A percentile compares a stretch with the other conserved stretches of the same genome.
Evolutionary conservation across 92 coral and sea anemone genomes (phyloP).

Genomic region (Phenganax subtilis): DNA sequence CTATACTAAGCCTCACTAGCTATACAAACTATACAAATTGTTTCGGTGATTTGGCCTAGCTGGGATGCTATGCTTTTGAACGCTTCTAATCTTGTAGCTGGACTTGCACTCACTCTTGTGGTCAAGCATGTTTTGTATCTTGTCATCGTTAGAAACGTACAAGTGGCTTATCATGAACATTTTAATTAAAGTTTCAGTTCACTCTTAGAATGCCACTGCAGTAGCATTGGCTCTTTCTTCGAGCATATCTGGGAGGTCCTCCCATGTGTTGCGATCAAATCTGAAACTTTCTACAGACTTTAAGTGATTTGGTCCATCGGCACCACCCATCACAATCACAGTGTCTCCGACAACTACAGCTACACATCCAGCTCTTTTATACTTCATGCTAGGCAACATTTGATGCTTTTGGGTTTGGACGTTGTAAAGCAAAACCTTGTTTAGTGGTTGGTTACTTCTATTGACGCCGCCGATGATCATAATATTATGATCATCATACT

Average conservation of each 20-base stretch:
- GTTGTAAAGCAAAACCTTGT: constrained; percentile 32
- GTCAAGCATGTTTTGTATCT: too few relatives aligned
- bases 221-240: not conserved
- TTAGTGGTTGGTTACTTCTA: not conserved
- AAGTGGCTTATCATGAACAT: not conserved
- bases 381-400: constrained; percentile 62
- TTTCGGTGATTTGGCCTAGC: too few relatives aligned
- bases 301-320: constrained; percentile 59
- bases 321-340: constrained; percentile 78
- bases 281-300: constrained; percentile 65
- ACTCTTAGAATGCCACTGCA: not conserved
- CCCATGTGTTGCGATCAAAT: not conserved
- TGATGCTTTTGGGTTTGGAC: constrained; percentile 70
- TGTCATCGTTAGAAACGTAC: too few relatives aligned
- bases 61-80: too few relatives aligned
- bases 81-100: too few relatives aligned
- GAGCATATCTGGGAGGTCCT: not conserved
- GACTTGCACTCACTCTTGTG: too few relatives aligned
- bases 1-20: too few relatives aligned
- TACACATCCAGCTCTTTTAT: constrained; percentile 74
- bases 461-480: not conserved
- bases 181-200: not conserved
- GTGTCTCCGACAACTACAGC: constrained; percentile 59
- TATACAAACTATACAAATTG: too few relatives aligned
- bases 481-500: not conserved